A percentile compares a stretch with the other conserved stretches of the same genome.
These are phyloP conservation scores for Acipenser transmontanus DNA, from an alignment of 2,797 vertebrate species.

Conservation along the genomic window DNA sequence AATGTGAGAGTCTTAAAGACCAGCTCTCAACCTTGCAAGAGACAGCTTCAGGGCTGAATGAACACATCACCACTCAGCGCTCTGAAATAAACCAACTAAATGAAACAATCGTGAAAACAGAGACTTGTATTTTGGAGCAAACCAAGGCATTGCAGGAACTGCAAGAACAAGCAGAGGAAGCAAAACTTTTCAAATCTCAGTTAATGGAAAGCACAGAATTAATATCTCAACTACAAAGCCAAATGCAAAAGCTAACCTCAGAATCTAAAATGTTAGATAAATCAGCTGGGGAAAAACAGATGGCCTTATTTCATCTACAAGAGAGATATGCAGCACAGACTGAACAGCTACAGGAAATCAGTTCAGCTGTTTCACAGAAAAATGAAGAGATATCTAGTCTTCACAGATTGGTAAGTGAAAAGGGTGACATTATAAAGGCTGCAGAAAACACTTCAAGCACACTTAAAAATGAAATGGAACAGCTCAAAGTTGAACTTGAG, in stretches of 20 bases:
- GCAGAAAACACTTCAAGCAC: conserved; percentile 34
- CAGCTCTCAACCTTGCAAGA: conserved; percentile 55
- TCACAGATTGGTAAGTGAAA: conserved; percentile 39
- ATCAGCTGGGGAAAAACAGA: conserved; percentile 47
- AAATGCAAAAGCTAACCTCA: conserved; percentile 29
- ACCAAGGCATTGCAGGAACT: conserved; percentile 43
- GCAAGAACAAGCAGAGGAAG: conserved; percentile 51
- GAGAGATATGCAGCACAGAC: conserved; percentile 54
- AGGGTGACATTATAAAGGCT: conserved; percentile 29
- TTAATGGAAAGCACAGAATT: conserved; percentile 54
- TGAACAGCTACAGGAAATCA: conserved; percentile 48
- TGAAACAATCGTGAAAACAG: conserved; percentile 48
- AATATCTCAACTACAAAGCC: conserved; percentile 50
- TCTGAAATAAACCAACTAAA: conserved; percentile 45
- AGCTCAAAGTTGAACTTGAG: conserved; percentile 46
- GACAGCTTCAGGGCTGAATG: conserved; percentile 40
- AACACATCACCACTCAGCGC: conserved; percentile 43
- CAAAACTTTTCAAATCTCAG: conserved; percentile 49
- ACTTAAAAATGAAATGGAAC: conserved; percentile 48
- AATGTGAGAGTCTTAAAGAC: conserved; percentile 59
- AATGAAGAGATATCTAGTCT: conserved; percentile 52
- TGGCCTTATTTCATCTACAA: conserved; percentile 64
- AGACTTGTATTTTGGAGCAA: conserved; percentile 45
- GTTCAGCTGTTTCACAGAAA: conserved; percentile 43
- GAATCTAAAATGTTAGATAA: conserved; percentile 34